Evolutionary conservation across 2,888 invertebrate genomes (phyloP).

Genomic region (Zootermopsis nevadensis): DNA sequence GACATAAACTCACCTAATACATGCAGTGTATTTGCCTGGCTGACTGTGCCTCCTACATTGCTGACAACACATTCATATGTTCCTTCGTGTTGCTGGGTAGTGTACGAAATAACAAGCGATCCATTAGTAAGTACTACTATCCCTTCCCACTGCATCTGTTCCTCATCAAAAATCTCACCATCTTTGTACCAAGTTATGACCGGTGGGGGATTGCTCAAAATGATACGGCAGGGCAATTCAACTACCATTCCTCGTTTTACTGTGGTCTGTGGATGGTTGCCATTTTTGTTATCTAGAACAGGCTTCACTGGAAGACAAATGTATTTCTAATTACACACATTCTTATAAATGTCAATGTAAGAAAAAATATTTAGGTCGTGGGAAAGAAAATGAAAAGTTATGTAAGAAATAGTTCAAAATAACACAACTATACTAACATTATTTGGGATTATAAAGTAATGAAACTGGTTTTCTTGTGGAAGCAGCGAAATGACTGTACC

Average conservation of each 20-base stretch:
- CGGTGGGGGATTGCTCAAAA: slow-evolving; percentile 52
- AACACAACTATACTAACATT: no score
- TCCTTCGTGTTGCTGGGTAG: slow-evolving; percentile 56
- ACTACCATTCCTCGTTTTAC: slow-evolving; percentile 54
- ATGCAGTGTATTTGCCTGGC: slow-evolving; percentile 62
- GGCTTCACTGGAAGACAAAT: slow-evolving; percentile 44
- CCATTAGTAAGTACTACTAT: slow-evolving; percentile 42
- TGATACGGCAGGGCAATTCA: slow-evolving; percentile 54
- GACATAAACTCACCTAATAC: slow-evolving; percentile 63
- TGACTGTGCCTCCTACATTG: slow-evolving; percentile 61
- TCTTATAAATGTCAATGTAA: no score
- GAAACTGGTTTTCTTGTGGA: no score
- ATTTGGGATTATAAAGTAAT: no score
- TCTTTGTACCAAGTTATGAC: slow-evolving; percentile 60
- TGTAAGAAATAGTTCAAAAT: no score
- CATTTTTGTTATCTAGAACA: slow-evolving; percentile 35
- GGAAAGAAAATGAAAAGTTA: no score
- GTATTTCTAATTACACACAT: no score
- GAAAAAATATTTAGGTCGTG: no score
- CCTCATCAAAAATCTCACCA: slow-evolving; percentile 47
- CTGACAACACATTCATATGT: slow-evolving; percentile 63
- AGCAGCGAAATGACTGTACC: no score
- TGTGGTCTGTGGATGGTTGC: slow-evolving; percentile 21
- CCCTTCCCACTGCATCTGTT: slow-evolving; percentile 48
- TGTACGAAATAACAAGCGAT: slow-evolving; percentile 45